Conservation (phyloP, 2,113 vertebrate species). For the Scolopax mira region DNA sequence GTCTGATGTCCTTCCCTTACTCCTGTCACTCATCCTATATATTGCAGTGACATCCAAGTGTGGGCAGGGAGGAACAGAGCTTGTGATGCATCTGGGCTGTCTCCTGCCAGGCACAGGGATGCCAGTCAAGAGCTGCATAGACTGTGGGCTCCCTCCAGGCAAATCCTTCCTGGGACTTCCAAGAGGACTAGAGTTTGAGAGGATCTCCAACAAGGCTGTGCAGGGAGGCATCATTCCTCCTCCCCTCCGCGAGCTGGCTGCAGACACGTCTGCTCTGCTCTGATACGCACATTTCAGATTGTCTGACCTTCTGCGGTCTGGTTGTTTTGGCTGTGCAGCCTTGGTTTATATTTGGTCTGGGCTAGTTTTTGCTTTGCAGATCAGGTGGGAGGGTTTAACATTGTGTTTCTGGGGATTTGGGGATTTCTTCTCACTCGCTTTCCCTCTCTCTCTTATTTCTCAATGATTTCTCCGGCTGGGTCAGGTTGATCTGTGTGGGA, state of each 20-base stretch:
- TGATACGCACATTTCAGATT: constrained; percentile 25
- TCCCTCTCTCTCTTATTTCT: constrained; percentile 34
- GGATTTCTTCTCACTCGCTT: constrained; percentile 21
- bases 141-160: background rate
- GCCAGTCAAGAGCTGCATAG: background rate
- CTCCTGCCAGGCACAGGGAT: background rate
- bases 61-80: background rate
- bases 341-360: constrained; percentile 71
- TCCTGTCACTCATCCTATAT: background rate
- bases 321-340: constrained; percentile 68
- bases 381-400: constrained; percentile 66
- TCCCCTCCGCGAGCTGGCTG: background rate
- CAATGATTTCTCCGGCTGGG: constrained; percentile 48
- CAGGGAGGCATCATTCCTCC: background rate
- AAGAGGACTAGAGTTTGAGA: background rate
- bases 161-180: background rate
- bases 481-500: constrained; percentile 64
- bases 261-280: background rate
- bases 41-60: background rate
- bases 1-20: background rate
- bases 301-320: constrained; percentile 63
- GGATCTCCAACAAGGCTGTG: background rate
- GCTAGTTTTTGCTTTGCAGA: constrained; percentile 53
- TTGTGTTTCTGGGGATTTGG: constrained; percentile 49
- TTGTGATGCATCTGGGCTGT: background rate